phyloP scores from a whole-genome alignment of 53 echinoderm and acorn worm species.

The Antedon mediterranea region DNA sequence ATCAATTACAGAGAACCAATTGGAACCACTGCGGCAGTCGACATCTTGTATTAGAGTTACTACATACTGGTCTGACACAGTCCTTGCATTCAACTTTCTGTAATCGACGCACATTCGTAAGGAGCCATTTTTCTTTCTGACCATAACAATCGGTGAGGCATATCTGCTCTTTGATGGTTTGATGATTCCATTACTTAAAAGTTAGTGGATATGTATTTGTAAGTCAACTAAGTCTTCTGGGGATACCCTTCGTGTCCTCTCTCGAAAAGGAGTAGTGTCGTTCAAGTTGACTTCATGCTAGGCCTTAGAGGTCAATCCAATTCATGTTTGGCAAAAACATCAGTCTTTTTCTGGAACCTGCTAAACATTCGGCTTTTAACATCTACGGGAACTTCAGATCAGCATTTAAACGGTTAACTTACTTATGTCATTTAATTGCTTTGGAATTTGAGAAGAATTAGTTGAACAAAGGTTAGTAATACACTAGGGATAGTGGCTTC shows the following conservation, averaged over 20 bases:
- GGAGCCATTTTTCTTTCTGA: conserved; percentile 8
- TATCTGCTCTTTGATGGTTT: conserved; percentile 12
- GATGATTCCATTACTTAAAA: conserved; percentile 12
- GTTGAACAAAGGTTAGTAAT: too few relatives aligned
- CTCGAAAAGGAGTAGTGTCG: conserved; percentile 13
- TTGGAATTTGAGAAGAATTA: too few relatives aligned
- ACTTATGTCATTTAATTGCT: neutral
- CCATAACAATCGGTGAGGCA: conserved; percentile 13
- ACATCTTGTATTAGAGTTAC: conserved; percentile 24
- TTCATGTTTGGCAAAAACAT: conserved; percentile 24
- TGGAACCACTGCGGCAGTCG: conserved; percentile 21
- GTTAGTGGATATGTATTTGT: conserved; percentile 6
- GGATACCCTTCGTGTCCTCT: conserved; percentile 7
- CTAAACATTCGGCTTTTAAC: conserved; percentile 7
- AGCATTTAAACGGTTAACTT: conserved; percentile 24
- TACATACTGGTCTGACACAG: conserved; percentile 22
- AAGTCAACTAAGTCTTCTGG: conserved; percentile 7
- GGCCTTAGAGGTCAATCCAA: conserved; percentile 16
- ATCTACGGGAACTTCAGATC: conserved; percentile 11
- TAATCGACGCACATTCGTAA: conserved; percentile 26
- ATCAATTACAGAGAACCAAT: conserved; percentile 29
- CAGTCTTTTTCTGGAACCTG: conserved; percentile 9
- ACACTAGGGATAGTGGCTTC: neutral
- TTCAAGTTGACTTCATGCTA: conserved; percentile 22
- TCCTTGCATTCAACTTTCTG: conserved; percentile 15